These are phyloP conservation scores for Erannis defoliaria DNA, from an alignment of 2,888 invertebrate genomes.

Conservation along the genomic window DNA sequence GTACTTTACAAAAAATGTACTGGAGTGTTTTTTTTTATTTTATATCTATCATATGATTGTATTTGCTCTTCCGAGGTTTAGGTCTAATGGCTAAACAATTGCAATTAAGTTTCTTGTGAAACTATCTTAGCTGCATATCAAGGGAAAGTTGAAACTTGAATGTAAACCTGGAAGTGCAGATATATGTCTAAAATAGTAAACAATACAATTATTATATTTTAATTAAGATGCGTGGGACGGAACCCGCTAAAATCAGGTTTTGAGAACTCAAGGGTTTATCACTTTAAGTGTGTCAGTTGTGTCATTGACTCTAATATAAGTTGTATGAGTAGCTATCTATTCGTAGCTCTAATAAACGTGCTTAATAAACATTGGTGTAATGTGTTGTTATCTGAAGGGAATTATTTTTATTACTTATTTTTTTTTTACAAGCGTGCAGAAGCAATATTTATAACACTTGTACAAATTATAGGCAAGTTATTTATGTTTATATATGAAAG, in stretches of 20 bases:
- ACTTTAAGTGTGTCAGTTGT: background rate
- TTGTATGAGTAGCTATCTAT: background rate
- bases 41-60: too few relatives aligned
- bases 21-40: too few relatives aligned
- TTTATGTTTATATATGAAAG: conserved; percentile 14
- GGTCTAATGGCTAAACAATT: too few relatives aligned
- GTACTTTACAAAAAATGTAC: too few relatives aligned
- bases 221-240: background rate
- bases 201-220: background rate
- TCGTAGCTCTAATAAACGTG: background rate
- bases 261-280: background rate
- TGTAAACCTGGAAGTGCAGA: too few relatives aligned
- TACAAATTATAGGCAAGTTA: conserved; percentile 9
- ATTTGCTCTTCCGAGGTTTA: too few relatives aligned
- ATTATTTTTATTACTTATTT: conserved; percentile 20
- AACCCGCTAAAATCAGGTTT: background rate
- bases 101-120: background rate
- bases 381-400: conserved; percentile 10
- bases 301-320: conserved; percentile 3
- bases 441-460: conserved; percentile 14
- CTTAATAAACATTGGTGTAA: background rate
- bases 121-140: too few relatives aligned
- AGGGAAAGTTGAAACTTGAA: too few relatives aligned
- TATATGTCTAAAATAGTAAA: background rate
- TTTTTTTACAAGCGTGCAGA: conserved; percentile 1